Percentiles rank a stretch among this genome's conserved stretches.
Conservation (phyloP, 2,113 vertebrate species). For the Thinocorus orbignyianus region DNA sequence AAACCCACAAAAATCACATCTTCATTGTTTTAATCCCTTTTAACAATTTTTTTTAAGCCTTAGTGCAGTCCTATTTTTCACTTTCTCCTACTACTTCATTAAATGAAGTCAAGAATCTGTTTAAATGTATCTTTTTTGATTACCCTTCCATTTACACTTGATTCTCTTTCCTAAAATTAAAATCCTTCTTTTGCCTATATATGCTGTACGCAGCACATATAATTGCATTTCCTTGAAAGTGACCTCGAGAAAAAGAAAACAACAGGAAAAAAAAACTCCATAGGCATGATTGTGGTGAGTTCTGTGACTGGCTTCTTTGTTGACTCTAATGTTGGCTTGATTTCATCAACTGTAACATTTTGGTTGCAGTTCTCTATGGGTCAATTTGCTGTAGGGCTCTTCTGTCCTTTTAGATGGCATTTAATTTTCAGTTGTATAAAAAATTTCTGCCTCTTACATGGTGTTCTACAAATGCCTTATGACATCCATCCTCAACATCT, state of each 20-base stretch:
- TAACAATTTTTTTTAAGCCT: background rate
- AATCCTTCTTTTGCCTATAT: background rate
- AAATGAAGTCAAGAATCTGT: background rate
- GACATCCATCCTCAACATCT: background rate
- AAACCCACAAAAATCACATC: background rate
- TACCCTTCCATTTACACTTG: background rate
- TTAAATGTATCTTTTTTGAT: background rate
- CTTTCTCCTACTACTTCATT: background rate
- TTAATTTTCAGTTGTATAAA: conserved; percentile 10
- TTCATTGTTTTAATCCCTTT: background rate
- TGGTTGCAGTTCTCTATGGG: background rate
- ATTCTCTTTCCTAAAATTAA: background rate
- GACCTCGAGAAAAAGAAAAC: background rate
- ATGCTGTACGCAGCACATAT: background rate
- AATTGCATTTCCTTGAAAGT: background rate
- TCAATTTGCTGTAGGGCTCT: conserved; percentile 4
- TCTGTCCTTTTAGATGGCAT: conserved; percentile 34
- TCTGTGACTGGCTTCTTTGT: background rate
- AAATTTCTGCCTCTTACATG: background rate
- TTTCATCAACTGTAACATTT: background rate
- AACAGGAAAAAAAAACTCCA: background rate
- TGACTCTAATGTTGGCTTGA: background rate
- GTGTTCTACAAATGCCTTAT: conserved; percentile 12
- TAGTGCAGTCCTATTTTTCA: background rate
- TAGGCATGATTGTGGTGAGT: background rate